Percentiles rank a stretch among this genome's conserved stretches.
Conservation (phyloP, 1,140 invertebrate genomes). For the Leucophenga varia region DNA sequence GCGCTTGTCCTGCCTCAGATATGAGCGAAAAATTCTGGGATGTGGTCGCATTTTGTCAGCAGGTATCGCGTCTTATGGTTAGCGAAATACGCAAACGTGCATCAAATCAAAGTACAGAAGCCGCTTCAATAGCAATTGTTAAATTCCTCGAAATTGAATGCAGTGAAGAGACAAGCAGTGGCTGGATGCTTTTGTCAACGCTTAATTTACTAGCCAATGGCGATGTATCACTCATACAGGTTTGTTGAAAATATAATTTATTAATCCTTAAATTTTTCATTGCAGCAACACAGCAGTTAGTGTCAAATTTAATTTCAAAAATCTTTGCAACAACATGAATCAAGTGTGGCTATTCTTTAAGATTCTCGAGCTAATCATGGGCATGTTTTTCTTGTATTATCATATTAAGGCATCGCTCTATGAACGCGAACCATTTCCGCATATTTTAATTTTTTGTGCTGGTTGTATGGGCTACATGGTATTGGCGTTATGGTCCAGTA, state of each 20-base stretch:
- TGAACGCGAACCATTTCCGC: constrained; percentile 5
- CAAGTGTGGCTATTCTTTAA: constrained; percentile 18
- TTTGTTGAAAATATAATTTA: constrained; percentile 60
- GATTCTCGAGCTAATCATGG: not conserved
- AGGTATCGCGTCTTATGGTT: constrained; percentile 94
- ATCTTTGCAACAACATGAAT: constrained; percentile 19
- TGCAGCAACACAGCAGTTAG: too few relatives aligned
- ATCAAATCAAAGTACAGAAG: constrained; percentile 93
- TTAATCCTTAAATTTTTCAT: too few relatives aligned
- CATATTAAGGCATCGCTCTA: constrained; percentile 5
- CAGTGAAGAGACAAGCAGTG: constrained; percentile 89
- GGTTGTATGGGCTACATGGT: constrained; percentile 13
- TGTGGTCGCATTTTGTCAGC: constrained; percentile 87
- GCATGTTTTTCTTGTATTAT: not conserved
- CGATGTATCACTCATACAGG: constrained; percentile 77
- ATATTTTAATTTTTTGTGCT: constrained; percentile 16
- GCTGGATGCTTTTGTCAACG: constrained; percentile 93
- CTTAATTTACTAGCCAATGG: constrained; percentile 88
- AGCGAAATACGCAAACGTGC: constrained; percentile 90
- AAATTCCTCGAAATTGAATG: constrained; percentile 94
- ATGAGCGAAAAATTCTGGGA: constrained; percentile 97
- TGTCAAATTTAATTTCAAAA: too few relatives aligned
- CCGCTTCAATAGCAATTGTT: constrained; percentile 92
- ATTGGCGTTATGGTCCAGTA: not conserved
- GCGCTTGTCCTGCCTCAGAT: constrained; percentile 82